Percentiles rank a stretch among this genome's conserved stretches.
phyloP scores from a whole-genome alignment of 2,797 vertebrate species.

The Lagorchestes hirsutus region DNA sequence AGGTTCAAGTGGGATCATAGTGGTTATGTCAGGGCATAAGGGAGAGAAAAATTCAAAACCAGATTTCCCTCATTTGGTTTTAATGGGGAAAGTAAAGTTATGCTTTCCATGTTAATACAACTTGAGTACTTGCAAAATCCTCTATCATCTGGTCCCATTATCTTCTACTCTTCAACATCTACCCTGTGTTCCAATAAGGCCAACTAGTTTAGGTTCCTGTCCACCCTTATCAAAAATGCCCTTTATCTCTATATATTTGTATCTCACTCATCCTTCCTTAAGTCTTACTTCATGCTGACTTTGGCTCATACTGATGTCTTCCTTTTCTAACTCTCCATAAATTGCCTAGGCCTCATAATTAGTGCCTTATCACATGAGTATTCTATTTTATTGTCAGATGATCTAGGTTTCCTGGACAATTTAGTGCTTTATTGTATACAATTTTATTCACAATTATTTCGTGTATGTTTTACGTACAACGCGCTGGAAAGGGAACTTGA shows the following conservation, averaged over 20 bases:
- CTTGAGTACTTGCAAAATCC: not conserved
- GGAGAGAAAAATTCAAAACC: not conserved
- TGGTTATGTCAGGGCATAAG: not conserved
- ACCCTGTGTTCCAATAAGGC: not conserved
- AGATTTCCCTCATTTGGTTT: not conserved
- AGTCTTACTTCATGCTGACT: not conserved
- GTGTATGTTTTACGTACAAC: not conserved
- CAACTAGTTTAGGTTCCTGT: not conserved
- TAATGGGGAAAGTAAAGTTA: not conserved
- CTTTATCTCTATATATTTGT: not conserved
- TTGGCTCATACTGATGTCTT: not conserved
- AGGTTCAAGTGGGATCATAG: not conserved
- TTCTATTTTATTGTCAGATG: not conserved
- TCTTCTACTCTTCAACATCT: not conserved
- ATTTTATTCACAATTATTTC: not conserved
- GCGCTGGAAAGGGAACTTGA: not conserved
- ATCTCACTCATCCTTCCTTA: not conserved
- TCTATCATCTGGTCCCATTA: not conserved
- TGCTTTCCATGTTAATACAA: not conserved
- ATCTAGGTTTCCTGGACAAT: not conserved
- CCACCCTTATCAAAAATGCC: not conserved
- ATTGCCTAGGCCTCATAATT: not conserved
- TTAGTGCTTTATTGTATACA: not conserved
- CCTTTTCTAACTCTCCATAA: not conserved
- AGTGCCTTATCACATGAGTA: not conserved